Percentiles rank a stretch among this genome's conserved stretches.
Evolutionary conservation across 2,888 invertebrate species (phyloP).

Genomic region (Morpho helenor): DNA sequence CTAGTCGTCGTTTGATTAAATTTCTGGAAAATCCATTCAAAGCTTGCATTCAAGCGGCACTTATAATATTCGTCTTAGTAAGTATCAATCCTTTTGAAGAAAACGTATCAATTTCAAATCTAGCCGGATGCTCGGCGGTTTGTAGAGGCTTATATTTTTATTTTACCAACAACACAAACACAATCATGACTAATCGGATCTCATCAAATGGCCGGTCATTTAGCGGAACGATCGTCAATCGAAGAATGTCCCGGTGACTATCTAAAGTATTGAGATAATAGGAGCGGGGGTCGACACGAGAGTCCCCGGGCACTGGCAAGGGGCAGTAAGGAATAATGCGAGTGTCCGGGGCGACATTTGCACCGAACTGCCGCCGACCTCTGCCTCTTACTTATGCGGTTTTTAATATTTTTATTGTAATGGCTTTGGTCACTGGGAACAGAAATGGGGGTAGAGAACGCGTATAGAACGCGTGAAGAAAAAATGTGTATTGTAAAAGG

Average conservation of each 20-base stretch:
- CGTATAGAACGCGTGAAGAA: background rate
- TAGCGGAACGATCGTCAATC: constrained; percentile 63
- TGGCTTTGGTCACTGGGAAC: constrained; percentile 53
- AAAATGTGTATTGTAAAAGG: too few species aligned
- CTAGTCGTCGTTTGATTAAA: constrained; percentile 50
- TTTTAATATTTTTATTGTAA: constrained; percentile 84
- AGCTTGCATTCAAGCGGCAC: constrained; percentile 45
- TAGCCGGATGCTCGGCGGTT: constrained; percentile 39
- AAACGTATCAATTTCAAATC: constrained; percentile 37
- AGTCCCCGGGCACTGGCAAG: constrained; percentile 39
- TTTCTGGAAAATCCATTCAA: constrained; percentile 59
- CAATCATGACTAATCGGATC: constrained; percentile 77
- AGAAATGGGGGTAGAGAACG: constrained; percentile 21
- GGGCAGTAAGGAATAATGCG: constrained; percentile 70
- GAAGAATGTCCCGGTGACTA: constrained; percentile 70
- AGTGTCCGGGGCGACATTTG: constrained; percentile 78
- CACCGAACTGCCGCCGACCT: constrained; percentile 77
- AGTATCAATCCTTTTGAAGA: constrained; percentile 63
- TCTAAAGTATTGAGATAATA: constrained; percentile 79
- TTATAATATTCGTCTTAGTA: constrained; percentile 59
- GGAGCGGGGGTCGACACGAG: constrained; percentile 52
- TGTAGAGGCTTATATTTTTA: constrained; percentile 70
- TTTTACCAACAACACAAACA: constrained; percentile 60
- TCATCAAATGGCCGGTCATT: constrained; percentile 73
- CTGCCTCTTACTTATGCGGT: constrained; percentile 78